Evolutionary conservation across 2,113 vertebrate species (phyloP), one percentile per base, ranked within the genome.

Genomic region (Microcebus lehilahytsara): DNA sequence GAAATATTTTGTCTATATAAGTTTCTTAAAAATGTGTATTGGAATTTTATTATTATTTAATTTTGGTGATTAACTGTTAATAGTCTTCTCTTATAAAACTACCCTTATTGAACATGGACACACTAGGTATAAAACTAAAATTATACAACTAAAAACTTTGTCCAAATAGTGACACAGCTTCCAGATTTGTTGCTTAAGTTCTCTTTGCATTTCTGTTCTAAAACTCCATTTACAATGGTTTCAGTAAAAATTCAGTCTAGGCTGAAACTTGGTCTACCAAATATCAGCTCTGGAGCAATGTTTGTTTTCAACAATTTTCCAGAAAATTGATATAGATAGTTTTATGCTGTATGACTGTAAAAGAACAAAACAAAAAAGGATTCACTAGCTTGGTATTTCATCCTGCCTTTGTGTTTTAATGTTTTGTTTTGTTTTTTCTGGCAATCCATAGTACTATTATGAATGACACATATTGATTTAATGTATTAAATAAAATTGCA

Each of bases 281-380:
- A 90, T 95, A 96, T 91, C 72, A 96, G 78, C 34, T 94, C 85
- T 97, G 95, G 90, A 67, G 85, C 79, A 96, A 96, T 67, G 51
- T 17, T 60, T 96, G 85, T 85, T 98, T 98, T 97, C 94, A 97
- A 40, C 91, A 97, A 49, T 95, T 98, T 98, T 97, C 56, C 88
- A 96, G 86, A 85, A 98, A 95, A 97, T 96, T 97, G 97, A 87
- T 88, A 96, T 95, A 98, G 74, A 96, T 89, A 93, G 60, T 95
- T 98, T 96, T 96, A 6, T 96, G 64, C 95, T 96, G 64, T 97
- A 85, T 95, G 83, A 94, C 95, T 95, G 37, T 87, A 94, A 97
- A 90, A 93, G 80, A 97, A 83, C 85, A 96, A 97, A 97, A 94
- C n/a, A 96, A n/a, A 66, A 94, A 96, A 97, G 1, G 30, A 91